Conservation (phyloP, 1,140 invertebrate species). For the Euura lappo region DNA sequence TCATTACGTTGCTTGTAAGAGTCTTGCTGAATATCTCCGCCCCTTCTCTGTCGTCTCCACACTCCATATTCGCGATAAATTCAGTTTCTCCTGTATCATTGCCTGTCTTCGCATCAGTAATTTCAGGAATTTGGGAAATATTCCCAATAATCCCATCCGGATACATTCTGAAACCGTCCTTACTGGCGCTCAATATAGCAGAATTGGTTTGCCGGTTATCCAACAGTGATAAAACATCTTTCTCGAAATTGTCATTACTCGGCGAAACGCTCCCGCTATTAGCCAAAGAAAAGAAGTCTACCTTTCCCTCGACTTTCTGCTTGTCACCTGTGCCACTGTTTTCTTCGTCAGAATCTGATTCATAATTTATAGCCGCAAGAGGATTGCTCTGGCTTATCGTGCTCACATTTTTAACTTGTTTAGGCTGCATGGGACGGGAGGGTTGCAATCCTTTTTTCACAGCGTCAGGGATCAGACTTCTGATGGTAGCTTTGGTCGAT, state of each 20-base stretch:
- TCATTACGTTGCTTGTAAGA: slow-evolving; percentile 45
- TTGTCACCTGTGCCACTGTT: slow-evolving; percentile 40
- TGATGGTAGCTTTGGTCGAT: slow-evolving; percentile 28
- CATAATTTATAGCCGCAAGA: slow-evolving; percentile 38
- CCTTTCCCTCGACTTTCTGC: slow-evolving; percentile 20
- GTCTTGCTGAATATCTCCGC: slow-evolving; percentile 22
- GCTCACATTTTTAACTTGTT: slow-evolving; percentile 16
- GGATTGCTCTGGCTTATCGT: slow-evolving; percentile 25
- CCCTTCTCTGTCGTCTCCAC: not conserved
- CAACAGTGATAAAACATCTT: slow-evolving; percentile 18
- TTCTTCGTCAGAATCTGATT: slow-evolving; percentile 58
- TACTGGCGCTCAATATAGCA: slow-evolving; percentile 25
- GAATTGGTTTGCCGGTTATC: slow-evolving; percentile 21
- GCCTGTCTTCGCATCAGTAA: not conserved
- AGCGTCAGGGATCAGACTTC: slow-evolving; percentile 46
- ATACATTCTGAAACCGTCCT: slow-evolving; percentile 11
- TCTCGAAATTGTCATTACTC: slow-evolving; percentile 3
- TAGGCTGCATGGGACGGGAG: slow-evolving; percentile 5
- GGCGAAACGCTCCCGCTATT: slow-evolving; percentile 20
- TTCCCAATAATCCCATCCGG: not conserved
- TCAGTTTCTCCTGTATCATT: not conserved
- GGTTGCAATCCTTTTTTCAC: slow-evolving; percentile 39
- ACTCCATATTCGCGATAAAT: slow-evolving; percentile 4
- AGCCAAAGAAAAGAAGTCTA: slow-evolving; percentile 44
- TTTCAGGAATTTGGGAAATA: not conserved